A percentile compares a stretch with the other conserved stretches of the same genome.
Conservation (phyloP, 2,797 vertebrate genomes). For the Borostomias antarcticus region DNA sequence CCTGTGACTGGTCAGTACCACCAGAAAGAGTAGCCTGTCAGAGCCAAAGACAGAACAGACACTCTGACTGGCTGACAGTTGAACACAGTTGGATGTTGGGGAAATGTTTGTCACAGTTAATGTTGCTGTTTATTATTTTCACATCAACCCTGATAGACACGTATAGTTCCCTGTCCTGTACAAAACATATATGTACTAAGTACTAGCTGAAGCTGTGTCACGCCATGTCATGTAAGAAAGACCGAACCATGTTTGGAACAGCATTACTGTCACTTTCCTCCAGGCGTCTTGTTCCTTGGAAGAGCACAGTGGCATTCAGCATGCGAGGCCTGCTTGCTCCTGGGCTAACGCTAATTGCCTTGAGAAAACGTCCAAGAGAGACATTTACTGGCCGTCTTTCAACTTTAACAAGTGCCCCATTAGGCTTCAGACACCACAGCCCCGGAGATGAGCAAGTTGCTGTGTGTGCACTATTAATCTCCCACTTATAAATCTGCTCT, state of each 20-base stretch:
- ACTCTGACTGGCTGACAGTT: conserved; percentile 36
- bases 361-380: conserved; percentile 51
- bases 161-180: neutral
- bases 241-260: neutral
- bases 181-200: neutral
- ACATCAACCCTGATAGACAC: conserved; percentile 33
- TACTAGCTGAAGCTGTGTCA: neutral
- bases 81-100: conserved; percentile 26
- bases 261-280: conserved; percentile 23
- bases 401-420: conserved; percentile 63
- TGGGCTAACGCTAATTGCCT: conserved; percentile 45
- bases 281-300: conserved; percentile 49
- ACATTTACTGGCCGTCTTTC: conserved; percentile 61
- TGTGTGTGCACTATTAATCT: conserved; percentile 55
- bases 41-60: conserved; percentile 44
- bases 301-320: conserved; percentile 46
- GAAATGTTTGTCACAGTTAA: conserved; percentile 27
- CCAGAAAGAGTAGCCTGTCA: conserved; percentile 25
- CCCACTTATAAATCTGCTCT: conserved; percentile 49
- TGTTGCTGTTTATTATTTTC: conserved; percentile 42
- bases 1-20: conserved; percentile 34
- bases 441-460: conserved; percentile 35
- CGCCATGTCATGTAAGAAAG: conserved; percentile 1
- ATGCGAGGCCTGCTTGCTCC: conserved; percentile 43
- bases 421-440: conserved; percentile 48